Evolutionary conservation across 2,113 vertebrate genomes (phyloP), one percentile per base, ranked within the genome.

Genomic region (Myotis yumanensis): DNA sequence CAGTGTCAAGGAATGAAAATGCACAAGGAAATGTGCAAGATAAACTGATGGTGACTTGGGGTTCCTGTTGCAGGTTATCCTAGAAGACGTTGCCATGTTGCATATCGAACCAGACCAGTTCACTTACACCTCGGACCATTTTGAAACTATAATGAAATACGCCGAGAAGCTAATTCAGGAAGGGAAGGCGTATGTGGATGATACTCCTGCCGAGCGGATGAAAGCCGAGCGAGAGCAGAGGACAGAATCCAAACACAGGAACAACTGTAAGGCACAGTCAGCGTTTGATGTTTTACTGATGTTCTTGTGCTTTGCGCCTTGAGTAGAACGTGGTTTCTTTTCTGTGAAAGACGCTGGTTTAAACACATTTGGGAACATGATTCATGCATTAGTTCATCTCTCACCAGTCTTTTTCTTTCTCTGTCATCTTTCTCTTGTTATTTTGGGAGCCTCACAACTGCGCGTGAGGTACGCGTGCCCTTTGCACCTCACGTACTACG

Each of bases 111-210:
- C 99, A 15, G 99, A 99, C 98, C 99, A 99, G 95, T 99, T 99
- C 97, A 99, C 99, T 76, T 99, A 99, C 93, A 99, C 99, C 84
- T 99, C 99, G 2, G 99, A 99, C 97, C 99, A 99, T 97, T 99
- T 99, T 96, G 98, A 99, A 96, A 98, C 85, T 59, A 99, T 99
- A 96, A 98, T 99, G 98, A 97, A 97, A 32, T 98, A 99, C 82
- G 99, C 98, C 3, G 99, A 99, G 84, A 98, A 99, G 95, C 98
- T 99, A 59, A 99, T 99, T 76, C 71, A 97, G 2, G 99, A 99
- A 97, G 99, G 99, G 52, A 99, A 99, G 86, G 99, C 99, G 0
- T 99, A 99, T 97, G 99, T 99, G 83, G 99, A 99, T 62, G 98
- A 99, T 94, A 99, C 99, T 11, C 98, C 99, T 9, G 98, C 99